Base-by-base conservation (phyloP, 2,113 vertebrate species). In the Orientallactaga bullata region DNA sequence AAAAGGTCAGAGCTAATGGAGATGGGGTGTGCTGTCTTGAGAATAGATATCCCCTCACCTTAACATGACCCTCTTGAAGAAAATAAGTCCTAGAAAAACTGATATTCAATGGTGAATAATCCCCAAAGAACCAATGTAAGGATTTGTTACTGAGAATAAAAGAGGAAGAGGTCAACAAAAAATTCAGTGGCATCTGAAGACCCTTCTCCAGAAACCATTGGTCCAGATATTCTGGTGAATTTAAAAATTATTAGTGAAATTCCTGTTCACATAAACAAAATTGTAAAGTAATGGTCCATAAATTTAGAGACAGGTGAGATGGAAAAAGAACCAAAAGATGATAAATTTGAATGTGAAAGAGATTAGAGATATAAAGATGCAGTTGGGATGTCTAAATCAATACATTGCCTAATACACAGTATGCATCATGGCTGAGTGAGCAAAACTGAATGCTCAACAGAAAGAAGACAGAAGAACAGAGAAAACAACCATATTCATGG, bases 91-190 rank as follows among this genome's bases (percentile, higher is more conserved):
- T 68, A 68, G 39, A 88, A 73, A 30, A 69, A 58, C 4, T 66
- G 35, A 17, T 18, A 37, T 63, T n/a, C 28, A 6, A 63, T 55
- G 63, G 10, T 0, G 32, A 1, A 68, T 23, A 24, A 0, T 80
- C 35, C 16, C 39, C 72, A 63, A 84, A 76, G 47, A 87, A 32
- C 28, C 23, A 73, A 39, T 2, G 2, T 0, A 13, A 84, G 28
- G 61, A 65, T 42, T 74, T 91, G 32, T 88, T 35, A 20, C 30
- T 84, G 80, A 84, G 37, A 85, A 61, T 61, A 23, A 61, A 39
- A 77, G 26, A 39, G 20, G 61, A 61, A 73, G 42, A 86, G 66
- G 76, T 65, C 71, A 86, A 72, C 3, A 79, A 21, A 61, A 83
- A 66, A 39, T 73, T 9, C 47, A 68, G 58, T 24, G 51, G 51